Base-by-base conservation (phyloP, 2,888 invertebrate species). In the Merodon equestris region DNA sequence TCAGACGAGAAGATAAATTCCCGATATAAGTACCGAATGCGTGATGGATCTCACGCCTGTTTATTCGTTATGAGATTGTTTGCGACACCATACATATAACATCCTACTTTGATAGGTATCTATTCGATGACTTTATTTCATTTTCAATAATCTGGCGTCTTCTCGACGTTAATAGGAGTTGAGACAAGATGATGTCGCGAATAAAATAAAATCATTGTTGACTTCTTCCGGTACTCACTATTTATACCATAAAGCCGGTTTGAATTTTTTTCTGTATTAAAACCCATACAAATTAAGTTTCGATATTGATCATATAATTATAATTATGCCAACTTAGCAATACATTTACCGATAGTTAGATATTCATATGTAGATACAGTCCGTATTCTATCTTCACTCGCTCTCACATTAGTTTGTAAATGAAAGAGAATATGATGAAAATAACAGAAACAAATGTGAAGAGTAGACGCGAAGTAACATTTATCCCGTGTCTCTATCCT, bases 1-100 rank as follows among this genome's bases (percentile, higher is more conserved):
- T 56, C 27, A 15, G 17, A 66, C 47, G 56, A 27, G 27, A 2
- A 47, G 40, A 50, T 50, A 57, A 27, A 48, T 66, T 56, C 40
- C 40, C 12, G 27, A 4, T n/a, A 14, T 19, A 47, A 54, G 17
- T 42, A 42, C 50, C 13, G 9, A 15, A 14, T 47, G 47, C 47
- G 14, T 45, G 36, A n/a, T 54, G 38, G 19, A 51, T 36, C 53
- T 13, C 14, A n/a, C 15, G 44, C 19, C 12, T 36, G 10, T 36
- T 4, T 14, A n/a, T 15, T 17, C 45, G 45, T 45, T 34, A 47
- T 18, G n/a, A 17, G 10, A 45, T 36, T n/a, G 17, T 36, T 18
- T 14, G 13, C 13, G 13, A 9, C n/a, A 38, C 36, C n/a, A 17
- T 36, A 13, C 17, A 19, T 7, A 19, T 13, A 38, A 19, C 54